Base-by-base conservation (phyloP, 2,888 invertebrate species). In the Strigamia maritima region DNA sequence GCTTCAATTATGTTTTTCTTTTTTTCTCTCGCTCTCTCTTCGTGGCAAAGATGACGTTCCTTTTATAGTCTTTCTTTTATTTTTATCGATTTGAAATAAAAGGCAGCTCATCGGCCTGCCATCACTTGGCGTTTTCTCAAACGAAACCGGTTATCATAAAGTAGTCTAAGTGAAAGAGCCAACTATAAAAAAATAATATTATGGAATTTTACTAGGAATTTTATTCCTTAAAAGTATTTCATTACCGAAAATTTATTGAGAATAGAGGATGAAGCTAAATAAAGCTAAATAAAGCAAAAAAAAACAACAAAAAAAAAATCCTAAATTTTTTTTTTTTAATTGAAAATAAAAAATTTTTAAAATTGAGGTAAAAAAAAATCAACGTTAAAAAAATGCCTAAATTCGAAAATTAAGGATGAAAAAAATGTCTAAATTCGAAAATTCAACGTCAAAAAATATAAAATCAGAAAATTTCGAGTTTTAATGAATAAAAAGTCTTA, bases 111-210 rank as follows among this genome's bases (percentile, higher is more conserved):
- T 70, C 70, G 26, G 24, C 28, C 26, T 28, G 70, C 70, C 70
- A 70, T 70, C 70, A 70, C 70, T 70, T 19, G 70, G 28, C 26
- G 70, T 70, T 70, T 70, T 70, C 24, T 28, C 28, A 24, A 70
- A 70, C 24, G 70, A 70, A 70, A 70, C 70, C 70, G 70, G 70
- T 70, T 70, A 70, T 70, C 70, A 70, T 26, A 70, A 26, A 70
- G n/a, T 70, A 70, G 70, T 70, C 12, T 70, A 70, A 70, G 70
- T 70, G 70, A 70, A 70, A 70, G 26, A 28, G 26, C 14, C 70
- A 28, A 70, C 70, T 28, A 70, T 70, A 70, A 70, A 70, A 70
- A 65, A 14, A 44, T n/a, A 22, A 54, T 54, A 54, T 54, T 54
- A 54, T 54, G n/a, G n/a, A 54, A 54, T 54, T 54, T 54, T 54